A percentile compares a stretch with the other conserved stretches of the same genome.
phyloP scores from a whole-genome alignment of 1,140 invertebrate species.

The Gyrodactylus bullatarudis region DNA sequence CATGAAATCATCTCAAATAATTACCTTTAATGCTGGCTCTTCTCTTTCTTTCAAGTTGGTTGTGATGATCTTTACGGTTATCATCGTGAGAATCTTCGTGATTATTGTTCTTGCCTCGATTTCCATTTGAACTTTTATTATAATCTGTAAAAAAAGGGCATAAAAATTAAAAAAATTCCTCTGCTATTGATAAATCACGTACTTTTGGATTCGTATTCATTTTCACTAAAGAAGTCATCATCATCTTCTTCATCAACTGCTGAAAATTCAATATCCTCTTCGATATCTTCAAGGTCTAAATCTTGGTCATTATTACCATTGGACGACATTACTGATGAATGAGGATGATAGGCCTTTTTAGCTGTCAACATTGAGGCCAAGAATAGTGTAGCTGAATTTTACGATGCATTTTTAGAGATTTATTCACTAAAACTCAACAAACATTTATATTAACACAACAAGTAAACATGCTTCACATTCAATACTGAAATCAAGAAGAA shows the following conservation, averaged over 20 bases:
- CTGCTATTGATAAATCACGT: no score
- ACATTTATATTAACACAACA: background rate
- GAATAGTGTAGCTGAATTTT: no score
- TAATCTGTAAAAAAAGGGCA: no score
- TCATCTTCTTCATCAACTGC: no score
- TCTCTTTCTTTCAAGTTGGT: slow-evolving; percentile 2
- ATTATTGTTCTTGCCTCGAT: background rate
- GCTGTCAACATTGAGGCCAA: background rate
- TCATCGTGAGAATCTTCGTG: background rate
- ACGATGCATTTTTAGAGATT: no score
- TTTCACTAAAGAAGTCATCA: background rate
- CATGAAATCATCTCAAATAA: background rate
- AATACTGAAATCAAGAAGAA: background rate
- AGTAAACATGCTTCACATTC: background rate
- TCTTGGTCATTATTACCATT: background rate
- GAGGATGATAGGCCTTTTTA: background rate
- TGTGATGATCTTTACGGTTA: slow-evolving; percentile 4
- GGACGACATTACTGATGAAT: background rate
- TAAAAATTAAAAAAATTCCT: background rate
- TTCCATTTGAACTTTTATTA: background rate
- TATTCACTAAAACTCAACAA: background rate
- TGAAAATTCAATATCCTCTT: background rate
- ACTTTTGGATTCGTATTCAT: background rate
- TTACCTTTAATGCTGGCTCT: slow-evolving; percentile 4
- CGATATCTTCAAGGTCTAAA: background rate